Evolutionary conservation across 2,888 invertebrate genomes (phyloP).

Genomic region (Junonia oenone): DNA sequence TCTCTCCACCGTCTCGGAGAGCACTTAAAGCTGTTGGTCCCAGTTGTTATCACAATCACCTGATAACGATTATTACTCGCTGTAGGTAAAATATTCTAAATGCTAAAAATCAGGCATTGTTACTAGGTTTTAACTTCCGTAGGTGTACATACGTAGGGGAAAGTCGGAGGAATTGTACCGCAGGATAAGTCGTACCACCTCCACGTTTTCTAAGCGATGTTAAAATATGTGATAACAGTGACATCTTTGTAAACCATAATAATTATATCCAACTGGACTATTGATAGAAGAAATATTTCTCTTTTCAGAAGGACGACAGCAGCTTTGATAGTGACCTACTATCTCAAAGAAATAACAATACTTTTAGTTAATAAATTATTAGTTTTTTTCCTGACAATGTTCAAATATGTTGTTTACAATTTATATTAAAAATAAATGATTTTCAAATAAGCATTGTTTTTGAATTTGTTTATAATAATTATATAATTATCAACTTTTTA

Average conservation of each 20-base stretch:
- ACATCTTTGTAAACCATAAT: too few species aligned
- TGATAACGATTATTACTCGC: slow-evolving; percentile 22
- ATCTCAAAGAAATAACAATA: slow-evolving; percentile 37
- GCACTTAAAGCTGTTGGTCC: too few species aligned
- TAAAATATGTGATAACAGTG: too few species aligned
- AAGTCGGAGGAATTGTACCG: too few species aligned
- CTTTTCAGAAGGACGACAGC: slow-evolving; percentile 44
- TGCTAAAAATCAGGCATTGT: too few species aligned
- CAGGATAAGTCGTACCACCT: too few species aligned
- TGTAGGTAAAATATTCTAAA: not conserved
- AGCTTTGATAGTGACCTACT: slow-evolving; percentile 33
- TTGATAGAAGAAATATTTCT: not conserved
- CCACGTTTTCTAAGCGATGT: too few species aligned
- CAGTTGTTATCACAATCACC: too few species aligned
- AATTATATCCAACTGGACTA: too few species aligned
- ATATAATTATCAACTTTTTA: not conserved
- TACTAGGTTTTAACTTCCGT: too few species aligned
- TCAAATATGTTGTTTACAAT: not conserved
- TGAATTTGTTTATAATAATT: not conserved
- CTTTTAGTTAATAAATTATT: slow-evolving; percentile 19
- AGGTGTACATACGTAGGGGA: too few species aligned
- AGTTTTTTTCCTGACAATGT: not conserved
- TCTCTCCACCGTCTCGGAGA: too few species aligned
- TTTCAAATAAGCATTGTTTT: not conserved
- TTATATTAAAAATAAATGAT: not conserved